Evolutionary conservation across 2,113 vertebrate genomes (phyloP).

Genomic region (Phalacrocorax brasilianus): DNA sequence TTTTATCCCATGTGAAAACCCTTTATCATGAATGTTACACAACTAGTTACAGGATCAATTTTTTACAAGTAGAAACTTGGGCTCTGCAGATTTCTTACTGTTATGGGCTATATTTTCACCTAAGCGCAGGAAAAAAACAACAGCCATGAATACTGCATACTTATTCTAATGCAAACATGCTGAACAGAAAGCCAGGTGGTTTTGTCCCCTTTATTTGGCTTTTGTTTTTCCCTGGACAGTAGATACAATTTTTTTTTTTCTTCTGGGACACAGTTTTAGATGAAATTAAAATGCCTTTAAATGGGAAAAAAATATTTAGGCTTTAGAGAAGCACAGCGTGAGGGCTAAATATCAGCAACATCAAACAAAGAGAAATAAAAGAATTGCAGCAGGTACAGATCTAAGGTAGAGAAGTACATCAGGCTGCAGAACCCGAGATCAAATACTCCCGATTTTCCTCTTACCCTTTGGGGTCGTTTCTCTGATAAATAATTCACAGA

Average conservation of each 20-base stretch:
- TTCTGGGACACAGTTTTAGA: neutral
- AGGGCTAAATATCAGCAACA: slow-evolving; percentile 16
- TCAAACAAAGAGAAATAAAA: slow-evolving; percentile 68
- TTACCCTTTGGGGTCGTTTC: slow-evolving; percentile 74
- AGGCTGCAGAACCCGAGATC: slow-evolving; percentile 62
- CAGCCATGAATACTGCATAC: neutral
- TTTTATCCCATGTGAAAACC: neutral
- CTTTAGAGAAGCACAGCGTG: neutral
- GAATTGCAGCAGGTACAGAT: slow-evolving; percentile 69
- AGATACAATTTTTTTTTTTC: neutral
- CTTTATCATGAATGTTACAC: neutral
- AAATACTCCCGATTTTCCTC: slow-evolving; percentile 71
- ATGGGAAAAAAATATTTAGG: neutral
- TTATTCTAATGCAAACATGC: neutral
- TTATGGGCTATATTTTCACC: neutral
- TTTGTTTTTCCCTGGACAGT: neutral
- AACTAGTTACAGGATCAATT: neutral
- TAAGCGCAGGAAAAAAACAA: neutral
- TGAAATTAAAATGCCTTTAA: slow-evolving; percentile 14
- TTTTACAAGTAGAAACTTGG: slow-evolving; percentile 13
- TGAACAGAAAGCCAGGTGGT: neutral
- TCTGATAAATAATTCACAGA: slow-evolving; percentile 85
- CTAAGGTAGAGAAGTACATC: slow-evolving; percentile 65
- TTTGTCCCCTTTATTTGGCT: neutral
- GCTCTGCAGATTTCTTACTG: neutral